These are phyloP conservation scores for Drosophila prostipennis DNA, from an alignment of 2,888 invertebrate species.

Conservation along the genomic window DNA sequence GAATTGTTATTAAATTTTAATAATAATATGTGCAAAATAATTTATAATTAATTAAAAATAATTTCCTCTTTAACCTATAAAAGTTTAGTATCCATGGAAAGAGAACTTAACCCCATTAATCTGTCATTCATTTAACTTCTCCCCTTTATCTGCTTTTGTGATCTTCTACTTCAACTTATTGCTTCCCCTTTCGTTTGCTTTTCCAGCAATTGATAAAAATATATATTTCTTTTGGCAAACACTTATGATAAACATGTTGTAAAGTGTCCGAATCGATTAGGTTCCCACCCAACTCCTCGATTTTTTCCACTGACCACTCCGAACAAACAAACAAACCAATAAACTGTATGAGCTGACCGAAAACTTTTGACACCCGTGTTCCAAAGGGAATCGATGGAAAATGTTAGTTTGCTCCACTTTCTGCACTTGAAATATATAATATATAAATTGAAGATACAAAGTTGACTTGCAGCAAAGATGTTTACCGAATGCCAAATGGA, in stretches of 20 bases:
- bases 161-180: not conserved
- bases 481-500: constrained; percentile 33
- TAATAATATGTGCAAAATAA: too few species aligned
- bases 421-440: constrained; percentile 35
- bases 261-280: constrained; percentile 54
- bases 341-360: constrained; percentile 54
- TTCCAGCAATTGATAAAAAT: constrained; percentile 32
- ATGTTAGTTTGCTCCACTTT: constrained; percentile 43
- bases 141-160: not conserved
- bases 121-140: not conserved
- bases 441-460: constrained; percentile 20
- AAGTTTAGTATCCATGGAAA: not conserved
- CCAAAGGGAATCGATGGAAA: constrained; percentile 16
- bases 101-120: constrained; percentile 6
- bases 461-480: constrained; percentile 17
- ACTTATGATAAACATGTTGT: constrained; percentile 37
- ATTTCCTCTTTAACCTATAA: not conserved
- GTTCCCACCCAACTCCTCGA: not conserved
- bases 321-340: constrained; percentile 44
- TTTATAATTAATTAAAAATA: not conserved
- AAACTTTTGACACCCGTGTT: constrained; percentile 53
- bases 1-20: too few species aligned
- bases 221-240: constrained; percentile 27
- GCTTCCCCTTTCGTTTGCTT: constrained; percentile 3
- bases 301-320: not conserved